These are phyloP conservation scores for Cyprinodon tularosa DNA, from an alignment of 2,113 vertebrate species.

Conservation along the genomic window DNA sequence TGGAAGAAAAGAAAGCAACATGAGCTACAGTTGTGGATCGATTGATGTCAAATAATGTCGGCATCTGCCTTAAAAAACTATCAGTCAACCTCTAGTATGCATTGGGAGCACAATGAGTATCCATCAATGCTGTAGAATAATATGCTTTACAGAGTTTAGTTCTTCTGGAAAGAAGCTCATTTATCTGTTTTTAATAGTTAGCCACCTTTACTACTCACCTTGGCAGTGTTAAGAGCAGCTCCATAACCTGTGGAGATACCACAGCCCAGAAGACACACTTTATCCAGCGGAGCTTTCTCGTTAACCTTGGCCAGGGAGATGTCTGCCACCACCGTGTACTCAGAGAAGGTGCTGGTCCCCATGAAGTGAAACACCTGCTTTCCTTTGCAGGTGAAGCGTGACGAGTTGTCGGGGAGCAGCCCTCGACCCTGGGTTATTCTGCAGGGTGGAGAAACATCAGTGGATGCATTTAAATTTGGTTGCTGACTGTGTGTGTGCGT, in stretches of 20 bases:
- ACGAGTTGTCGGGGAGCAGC: constrained; percentile 90
- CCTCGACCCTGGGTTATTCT: constrained; percentile 82
- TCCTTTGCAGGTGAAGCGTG: constrained; percentile 85
- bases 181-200: neutral
- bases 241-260: constrained; percentile 85
- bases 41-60: no score
- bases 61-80: no score
- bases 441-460: constrained; percentile 11
- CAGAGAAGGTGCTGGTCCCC: constrained; percentile 85
- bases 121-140: neutral
- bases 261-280: constrained; percentile 84
- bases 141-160: no score
- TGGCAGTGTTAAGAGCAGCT: constrained; percentile 82
- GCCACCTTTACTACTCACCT: constrained; percentile 58
- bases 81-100: no score
- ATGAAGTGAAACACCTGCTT: constrained; percentile 83
- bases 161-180: neutral
- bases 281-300: constrained; percentile 77
- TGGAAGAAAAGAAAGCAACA: no score
- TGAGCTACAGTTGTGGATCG: no score
- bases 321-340: constrained; percentile 85
- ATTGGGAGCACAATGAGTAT: neutral
- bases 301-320: constrained; percentile 83
- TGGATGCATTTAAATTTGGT: constrained; percentile 12
- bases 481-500: neutral